A percentile compares a stretch with the other conserved stretches of the same genome.
phyloP scores from a whole-genome alignment of 1,140 invertebrate genomes.

The Trissolcus basalis region DNA sequence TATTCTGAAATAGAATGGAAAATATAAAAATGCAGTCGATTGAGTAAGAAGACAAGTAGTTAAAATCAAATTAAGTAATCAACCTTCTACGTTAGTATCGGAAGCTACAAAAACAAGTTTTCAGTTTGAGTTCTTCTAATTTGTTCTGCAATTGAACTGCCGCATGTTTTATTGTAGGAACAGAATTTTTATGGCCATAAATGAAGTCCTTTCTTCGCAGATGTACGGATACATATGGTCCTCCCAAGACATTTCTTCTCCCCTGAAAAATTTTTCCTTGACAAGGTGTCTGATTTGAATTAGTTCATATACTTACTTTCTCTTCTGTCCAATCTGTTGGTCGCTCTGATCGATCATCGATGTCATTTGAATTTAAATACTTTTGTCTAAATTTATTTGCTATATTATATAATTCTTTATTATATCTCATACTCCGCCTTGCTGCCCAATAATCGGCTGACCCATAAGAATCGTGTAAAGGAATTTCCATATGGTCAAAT shows the following conservation, averaged over 20 bases:
- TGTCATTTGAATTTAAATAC: conserved; percentile 83
- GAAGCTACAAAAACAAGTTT: conserved; percentile 88
- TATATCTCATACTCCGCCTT: conserved; percentile 94
- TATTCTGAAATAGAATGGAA: conserved; percentile 74
- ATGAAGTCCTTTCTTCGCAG: conserved; percentile 91
- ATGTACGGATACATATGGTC: conserved; percentile 88
- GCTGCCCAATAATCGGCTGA: conserved; percentile 89
- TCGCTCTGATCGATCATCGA: conserved; percentile 78
- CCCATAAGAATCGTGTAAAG: conserved; percentile 92
- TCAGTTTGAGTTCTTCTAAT: conserved; percentile 79
- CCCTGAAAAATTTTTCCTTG: conserved; percentile 67
- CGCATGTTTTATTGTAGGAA: conserved; percentile 84
- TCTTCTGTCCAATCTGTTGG: conserved; percentile 80
- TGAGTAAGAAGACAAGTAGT: conserved; percentile 1
- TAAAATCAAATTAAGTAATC: not conserved
- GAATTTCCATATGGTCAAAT: conserved; percentile 91
- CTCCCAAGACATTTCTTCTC: conserved; percentile 79
- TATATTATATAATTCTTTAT: conserved; percentile 81
- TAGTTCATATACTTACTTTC: conserved; percentile 72
- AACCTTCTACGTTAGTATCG: conserved; percentile 80
- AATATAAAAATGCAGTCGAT: not conserved
- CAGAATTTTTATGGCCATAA: conserved; percentile 79
- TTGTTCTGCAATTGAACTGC: conserved; percentile 82
- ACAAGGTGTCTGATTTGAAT: no score
- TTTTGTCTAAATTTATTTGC: conserved; percentile 83